These are phyloP conservation scores for Talpa occidentalis DNA, from an alignment of 2,113 vertebrate species.

Conservation along the genomic window DNA sequence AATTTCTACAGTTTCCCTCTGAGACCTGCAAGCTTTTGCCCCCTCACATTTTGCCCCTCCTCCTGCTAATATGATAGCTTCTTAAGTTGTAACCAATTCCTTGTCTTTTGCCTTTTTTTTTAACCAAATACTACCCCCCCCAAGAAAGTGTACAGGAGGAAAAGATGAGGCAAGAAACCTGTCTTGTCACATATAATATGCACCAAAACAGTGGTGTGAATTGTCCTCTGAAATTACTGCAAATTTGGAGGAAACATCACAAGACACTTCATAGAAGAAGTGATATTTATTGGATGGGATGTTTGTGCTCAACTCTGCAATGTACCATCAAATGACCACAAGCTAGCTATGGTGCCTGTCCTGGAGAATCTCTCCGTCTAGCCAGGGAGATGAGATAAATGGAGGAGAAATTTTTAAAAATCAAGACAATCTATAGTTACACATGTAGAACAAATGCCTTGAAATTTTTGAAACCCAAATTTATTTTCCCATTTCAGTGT, in stretches of 20 bases:
- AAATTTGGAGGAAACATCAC: not conserved
- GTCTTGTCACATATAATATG: not conserved
- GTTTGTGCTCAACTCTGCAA: not conserved
- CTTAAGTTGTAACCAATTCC: not conserved
- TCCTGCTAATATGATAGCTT: not conserved
- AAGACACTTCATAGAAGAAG: not conserved
- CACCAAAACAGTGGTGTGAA: not conserved
- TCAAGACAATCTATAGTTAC: not conserved
- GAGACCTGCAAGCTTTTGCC: not conserved
- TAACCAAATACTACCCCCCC: not conserved
- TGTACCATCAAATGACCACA: not conserved
- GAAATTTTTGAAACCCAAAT: not conserved
- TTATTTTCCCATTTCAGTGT: not conserved
- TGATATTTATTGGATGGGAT: not conserved
- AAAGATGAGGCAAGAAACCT: not conserved
- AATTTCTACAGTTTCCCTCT: not conserved
- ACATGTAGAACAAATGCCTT: not conserved
- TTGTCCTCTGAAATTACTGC: not conserved
- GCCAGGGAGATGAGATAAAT: not conserved
- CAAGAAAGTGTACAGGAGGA: not conserved
- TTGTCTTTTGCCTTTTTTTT: conserved; percentile 8
- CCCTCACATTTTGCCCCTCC: not conserved
- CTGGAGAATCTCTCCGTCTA: not conserved
- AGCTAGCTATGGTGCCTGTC: not conserved
- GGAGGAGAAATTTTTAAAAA: not conserved